Evolutionary conservation across 2,797 vertebrate species (phyloP).

Genomic region (Poliocrania exsul): DNA sequence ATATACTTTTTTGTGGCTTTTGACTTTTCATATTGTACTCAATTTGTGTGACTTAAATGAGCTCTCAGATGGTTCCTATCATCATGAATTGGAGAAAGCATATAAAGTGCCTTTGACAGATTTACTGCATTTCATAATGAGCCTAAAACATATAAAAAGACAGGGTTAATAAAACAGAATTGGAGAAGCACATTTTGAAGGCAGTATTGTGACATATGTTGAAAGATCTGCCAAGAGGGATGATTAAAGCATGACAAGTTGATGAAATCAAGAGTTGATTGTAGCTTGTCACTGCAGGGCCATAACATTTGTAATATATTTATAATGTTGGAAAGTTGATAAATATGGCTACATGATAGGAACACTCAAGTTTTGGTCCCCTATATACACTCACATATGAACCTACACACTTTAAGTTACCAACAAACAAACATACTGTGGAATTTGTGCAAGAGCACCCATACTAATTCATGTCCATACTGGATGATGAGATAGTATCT

Average conservation of each 20-base stretch:
- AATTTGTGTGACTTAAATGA: slow-evolving; percentile 35
- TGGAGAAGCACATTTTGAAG: slow-evolving; percentile 26
- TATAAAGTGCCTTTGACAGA: slow-evolving; percentile 36
- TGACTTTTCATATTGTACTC: slow-evolving; percentile 37
- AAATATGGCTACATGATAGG: neutral
- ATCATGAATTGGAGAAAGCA: neutral
- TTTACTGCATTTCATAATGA: slow-evolving; percentile 33
- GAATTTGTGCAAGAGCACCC: neutral
- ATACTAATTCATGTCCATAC: neutral
- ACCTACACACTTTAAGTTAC: neutral
- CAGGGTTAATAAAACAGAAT: slow-evolving; percentile 62
- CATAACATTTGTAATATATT: slow-evolving; percentile 31
- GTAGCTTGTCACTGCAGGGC: slow-evolving; percentile 57
- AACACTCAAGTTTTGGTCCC: neutral
- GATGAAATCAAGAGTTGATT: slow-evolving; percentile 60
- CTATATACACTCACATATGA: neutral
- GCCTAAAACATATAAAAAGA: slow-evolving; percentile 57
- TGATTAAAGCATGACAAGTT: slow-evolving; percentile 61
- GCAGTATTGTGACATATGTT: slow-evolving; percentile 27
- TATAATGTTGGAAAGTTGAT: slow-evolving; percentile 32
- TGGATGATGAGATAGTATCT: neutral
- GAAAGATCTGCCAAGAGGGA: slow-evolving; percentile 60
- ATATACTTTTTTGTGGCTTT: slow-evolving; percentile 12
- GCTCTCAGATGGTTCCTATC: slow-evolving; percentile 30
- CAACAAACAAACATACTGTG: neutral